These are phyloP conservation scores for Drosophila tropicalis DNA, from an alignment of 1,140 invertebrate species.

Conservation along the genomic window DNA sequence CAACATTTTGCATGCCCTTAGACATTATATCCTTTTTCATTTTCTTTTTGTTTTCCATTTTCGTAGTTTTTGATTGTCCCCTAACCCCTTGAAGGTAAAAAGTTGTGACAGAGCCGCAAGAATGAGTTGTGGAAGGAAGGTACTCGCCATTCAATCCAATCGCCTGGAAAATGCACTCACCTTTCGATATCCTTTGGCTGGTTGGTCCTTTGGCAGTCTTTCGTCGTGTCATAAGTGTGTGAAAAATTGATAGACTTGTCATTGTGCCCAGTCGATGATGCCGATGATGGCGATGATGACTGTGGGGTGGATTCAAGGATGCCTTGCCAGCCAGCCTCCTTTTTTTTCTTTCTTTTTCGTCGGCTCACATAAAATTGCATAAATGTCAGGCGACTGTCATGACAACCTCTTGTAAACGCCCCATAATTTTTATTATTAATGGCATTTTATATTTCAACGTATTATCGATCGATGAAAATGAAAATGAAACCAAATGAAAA, in stretches of 20 bases:
- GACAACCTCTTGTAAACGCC: conserved; percentile 81
- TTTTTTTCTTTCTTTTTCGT: conserved; percentile 23
- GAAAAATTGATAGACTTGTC: conserved; percentile 82
- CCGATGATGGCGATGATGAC: conserved; percentile 2
- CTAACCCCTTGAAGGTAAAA: conserved; percentile 47
- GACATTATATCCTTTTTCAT: conserved; percentile 9
- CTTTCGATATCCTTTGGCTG: conserved; percentile 11
- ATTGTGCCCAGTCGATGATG: conserved; percentile 38
- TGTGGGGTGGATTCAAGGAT: conserved; percentile 56
- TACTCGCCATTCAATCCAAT: conserved; percentile 35
- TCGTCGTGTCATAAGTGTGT: conserved; percentile 72
- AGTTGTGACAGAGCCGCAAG: conserved; percentile 31
- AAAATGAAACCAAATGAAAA: background rate
- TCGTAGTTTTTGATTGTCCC: conserved; percentile 4
- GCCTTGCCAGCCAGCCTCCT: conserved; percentile 27
- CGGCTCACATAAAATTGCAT: conserved; percentile 71
- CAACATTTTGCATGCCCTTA: conserved; percentile 68
- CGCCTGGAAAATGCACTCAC: conserved; percentile 46
- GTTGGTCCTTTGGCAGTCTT: conserved; percentile 53
- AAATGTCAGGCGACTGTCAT: conserved; percentile 80
- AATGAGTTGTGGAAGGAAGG: conserved; percentile 1
- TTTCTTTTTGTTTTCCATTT: background rate
- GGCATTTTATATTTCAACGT: conserved; percentile 32
- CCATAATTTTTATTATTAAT: conserved; percentile 81
- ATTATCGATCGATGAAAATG: conserved; percentile 49